A percentile compares a stretch with the other conserved stretches of the same genome.
These are phyloP conservation scores for Epicampocera succincta DNA, from an alignment of 2,888 invertebrate species.

Conservation along the genomic window DNA sequence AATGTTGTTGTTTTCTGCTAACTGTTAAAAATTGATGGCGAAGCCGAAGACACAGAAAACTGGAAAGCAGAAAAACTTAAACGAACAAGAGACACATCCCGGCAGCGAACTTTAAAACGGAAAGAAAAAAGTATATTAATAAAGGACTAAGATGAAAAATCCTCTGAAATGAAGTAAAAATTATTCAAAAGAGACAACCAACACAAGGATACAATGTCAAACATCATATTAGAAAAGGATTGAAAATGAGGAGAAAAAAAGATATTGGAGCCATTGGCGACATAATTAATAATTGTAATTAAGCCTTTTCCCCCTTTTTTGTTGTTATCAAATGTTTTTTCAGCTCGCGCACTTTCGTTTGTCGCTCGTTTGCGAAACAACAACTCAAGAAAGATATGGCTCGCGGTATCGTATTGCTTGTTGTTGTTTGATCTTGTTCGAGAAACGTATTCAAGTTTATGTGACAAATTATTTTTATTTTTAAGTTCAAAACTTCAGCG, in stretches of 20 bases:
- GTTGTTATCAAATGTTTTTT: neutral
- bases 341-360: neutral
- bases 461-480: too few species aligned
- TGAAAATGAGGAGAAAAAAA: conserved; percentile 22
- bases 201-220: conserved; percentile 35
- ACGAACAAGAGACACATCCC: conserved; percentile 16
- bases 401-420: conserved; percentile 10
- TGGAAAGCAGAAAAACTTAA: neutral
- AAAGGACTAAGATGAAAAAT: neutral
- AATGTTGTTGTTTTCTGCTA: conserved; percentile 55
- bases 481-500: too few species aligned
- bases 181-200: conserved; percentile 9
- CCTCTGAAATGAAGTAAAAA: conserved; percentile 22
- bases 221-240: conserved; percentile 57
- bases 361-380: neutral
- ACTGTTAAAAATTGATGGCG: conserved; percentile 32
- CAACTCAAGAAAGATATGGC: conserved; percentile 31
- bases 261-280: conserved; percentile 49
- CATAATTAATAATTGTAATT: conserved; percentile 70
- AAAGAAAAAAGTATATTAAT: conserved; percentile 22
- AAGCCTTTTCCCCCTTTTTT: conserved; percentile 54
- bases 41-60: conserved; percentile 49
- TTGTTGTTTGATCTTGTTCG: too few species aligned
- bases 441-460: too few species aligned
- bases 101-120: conserved; percentile 12